phyloP scores from a whole-genome alignment of 2,113 vertebrate genomes.

The Redunca redunca region DNA sequence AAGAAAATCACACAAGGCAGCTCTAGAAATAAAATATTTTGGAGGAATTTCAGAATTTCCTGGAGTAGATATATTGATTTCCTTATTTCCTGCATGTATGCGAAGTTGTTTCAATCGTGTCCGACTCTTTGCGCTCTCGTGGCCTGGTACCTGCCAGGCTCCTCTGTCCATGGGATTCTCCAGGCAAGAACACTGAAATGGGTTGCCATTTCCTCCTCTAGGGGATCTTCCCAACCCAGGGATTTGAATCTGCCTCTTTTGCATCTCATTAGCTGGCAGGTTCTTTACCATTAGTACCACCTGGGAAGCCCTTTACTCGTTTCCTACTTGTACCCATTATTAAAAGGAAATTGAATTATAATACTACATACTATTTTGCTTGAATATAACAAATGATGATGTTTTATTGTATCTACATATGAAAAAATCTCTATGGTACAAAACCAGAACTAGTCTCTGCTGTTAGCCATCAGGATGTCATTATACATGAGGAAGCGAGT shows the following conservation, averaged over 20 bases:
- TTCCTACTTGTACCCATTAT: not conserved
- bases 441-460: not conserved
- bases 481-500: not conserved
- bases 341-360: not conserved
- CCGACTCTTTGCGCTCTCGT: not conserved
- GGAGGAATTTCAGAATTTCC: not conserved
- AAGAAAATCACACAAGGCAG: not conserved
- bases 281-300: not conserved
- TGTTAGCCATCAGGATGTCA: not conserved
- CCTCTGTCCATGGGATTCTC: not conserved
- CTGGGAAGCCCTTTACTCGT: not conserved
- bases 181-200: not conserved
- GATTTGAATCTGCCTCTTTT: not conserved
- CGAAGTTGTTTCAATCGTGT: not conserved
- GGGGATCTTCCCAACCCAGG: not conserved
- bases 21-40: slow-evolving; percentile 24
- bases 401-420: not conserved
- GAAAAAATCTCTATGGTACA: not conserved
- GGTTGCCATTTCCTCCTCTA: not conserved
- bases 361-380: not conserved
- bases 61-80: not conserved
- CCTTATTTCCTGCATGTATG: not conserved
- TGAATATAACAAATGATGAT: not conserved
- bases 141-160: not conserved
- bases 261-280: not conserved